A percentile compares a stretch with the other conserved stretches of the same genome.
Evolutionary conservation across 2,113 vertebrate species (phyloP).

Genomic region (Gadus chalcogrammus): DNA sequence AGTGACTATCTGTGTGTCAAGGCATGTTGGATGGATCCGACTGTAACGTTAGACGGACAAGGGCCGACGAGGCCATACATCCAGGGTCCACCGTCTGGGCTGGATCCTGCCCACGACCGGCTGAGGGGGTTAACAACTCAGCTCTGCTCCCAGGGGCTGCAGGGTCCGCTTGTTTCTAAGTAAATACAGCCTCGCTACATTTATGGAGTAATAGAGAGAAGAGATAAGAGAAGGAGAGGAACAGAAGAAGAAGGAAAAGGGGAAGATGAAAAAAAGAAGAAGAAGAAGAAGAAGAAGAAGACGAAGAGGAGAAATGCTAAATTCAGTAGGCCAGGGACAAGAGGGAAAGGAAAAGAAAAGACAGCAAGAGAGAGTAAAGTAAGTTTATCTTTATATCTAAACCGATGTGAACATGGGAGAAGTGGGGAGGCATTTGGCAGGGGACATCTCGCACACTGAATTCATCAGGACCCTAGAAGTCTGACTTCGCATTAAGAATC

Average conservation of each 20-base stretch:
- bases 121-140: conserved; percentile 22
- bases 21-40: conserved; percentile 40
- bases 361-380: conserved; percentile 5
- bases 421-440: conserved; percentile 49
- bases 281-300: not conserved
- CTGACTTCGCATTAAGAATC: conserved; percentile 81
- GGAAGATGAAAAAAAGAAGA: not conserved
- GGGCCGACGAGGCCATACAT: not conserved
- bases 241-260: not conserved
- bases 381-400: conserved; percentile 50
- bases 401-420: conserved; percentile 23
- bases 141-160: conserved; percentile 28
- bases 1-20: conserved; percentile 45
- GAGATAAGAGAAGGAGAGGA: not conserved
- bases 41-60: conserved; percentile 44
- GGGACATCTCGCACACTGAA: conserved; percentile 68
- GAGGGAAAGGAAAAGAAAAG: not conserved
- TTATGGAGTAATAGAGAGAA: not conserved
- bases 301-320: not conserved
- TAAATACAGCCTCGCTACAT: conserved; percentile 37
- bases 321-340: too few species aligned
- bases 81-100: not conserved
- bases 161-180: conserved; percentile 13
- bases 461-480: conserved; percentile 74
- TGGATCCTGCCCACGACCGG: conserved; percentile 23